Conservation (phyloP, 2,797 vertebrate genomes). For the Semotilus atromaculatus region DNA sequence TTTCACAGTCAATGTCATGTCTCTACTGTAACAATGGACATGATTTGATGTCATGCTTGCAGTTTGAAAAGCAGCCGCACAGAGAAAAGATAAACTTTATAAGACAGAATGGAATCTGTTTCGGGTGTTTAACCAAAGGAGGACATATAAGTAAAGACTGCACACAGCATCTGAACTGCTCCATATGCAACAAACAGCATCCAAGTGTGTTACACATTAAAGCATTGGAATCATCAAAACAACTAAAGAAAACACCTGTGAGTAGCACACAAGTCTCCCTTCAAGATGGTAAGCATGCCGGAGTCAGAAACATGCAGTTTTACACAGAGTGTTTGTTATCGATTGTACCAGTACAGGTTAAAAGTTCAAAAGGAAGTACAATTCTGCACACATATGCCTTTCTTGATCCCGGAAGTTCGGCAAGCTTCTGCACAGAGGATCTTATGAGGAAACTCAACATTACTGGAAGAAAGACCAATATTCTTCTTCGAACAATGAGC, state of each 20-base stretch:
- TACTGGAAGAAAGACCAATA: background rate
- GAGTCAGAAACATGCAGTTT: background rate
- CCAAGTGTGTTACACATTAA: background rate
- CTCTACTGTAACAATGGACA: background rate
- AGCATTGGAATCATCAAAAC: too few species aligned
- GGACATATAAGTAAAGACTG: background rate
- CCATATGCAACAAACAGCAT: background rate
- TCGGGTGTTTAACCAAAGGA: background rate
- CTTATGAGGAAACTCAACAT: slow-evolving; percentile 2
- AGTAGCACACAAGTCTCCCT: background rate
- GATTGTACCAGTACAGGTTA: slow-evolving; percentile 1
- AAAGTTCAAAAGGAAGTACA: background rate
- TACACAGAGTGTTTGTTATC: background rate
- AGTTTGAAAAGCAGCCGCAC: background rate
- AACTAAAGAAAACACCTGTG: background rate
- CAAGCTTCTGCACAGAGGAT: slow-evolving; percentile 4
- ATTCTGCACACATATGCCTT: background rate
- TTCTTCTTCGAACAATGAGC: slow-evolving; percentile 6
- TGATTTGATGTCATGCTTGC: background rate
- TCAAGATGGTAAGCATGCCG: background rate
- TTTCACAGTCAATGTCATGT: background rate
- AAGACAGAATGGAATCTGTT: background rate
- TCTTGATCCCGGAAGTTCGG: slow-evolving; percentile 6
- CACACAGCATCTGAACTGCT: background rate
- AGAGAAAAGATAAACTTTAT: background rate